Base-by-base conservation (phyloP, 2,888 invertebrate species). In the Timandra comae region DNA sequence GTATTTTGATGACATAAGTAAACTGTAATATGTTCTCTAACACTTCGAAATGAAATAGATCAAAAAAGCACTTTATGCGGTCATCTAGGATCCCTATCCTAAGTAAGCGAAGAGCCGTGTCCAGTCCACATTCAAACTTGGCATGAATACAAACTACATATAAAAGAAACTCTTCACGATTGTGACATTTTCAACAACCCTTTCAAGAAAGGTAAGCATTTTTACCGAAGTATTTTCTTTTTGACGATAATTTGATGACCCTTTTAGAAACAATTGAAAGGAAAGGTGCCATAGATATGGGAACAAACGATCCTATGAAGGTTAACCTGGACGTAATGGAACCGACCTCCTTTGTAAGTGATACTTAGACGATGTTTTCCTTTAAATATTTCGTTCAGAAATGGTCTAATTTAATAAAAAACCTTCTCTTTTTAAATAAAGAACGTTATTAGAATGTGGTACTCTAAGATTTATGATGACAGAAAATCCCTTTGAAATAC, bases 131-230 rank as follows among this genome's bases (percentile, higher is more conserved):
- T 50, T 56, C 60, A 69, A 63, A 59, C 60, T 49, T 58, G 56
- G 54, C 56, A 43, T 60, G 76, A 70, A 75, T 77, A 76, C 67
- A 71, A 75, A 77, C 64, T 65, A 65, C 61, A 49, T 50, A 57
- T 61, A 63, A 65, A 55, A 52, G n/a, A 61, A 63, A 63, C 56
- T 56, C 52, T 59, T 56, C 46, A 56, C 53, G 48, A 25, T 21
- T 25, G 27, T 29, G 30, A 36, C 33, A 29, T 36, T 39, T 31
- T 32, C 29, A 24, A 41, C 27, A 56, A 59, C 59, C 60, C 57
- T 64, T 60, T 56, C 49, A 46, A 16, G 52, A 57, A 53, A 45
- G 46, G 49, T 46, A 38, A 46, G 45, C 44, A 47, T 47, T 48
- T 34, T 30, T 24, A 20, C 28, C 28, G 12, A 35, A 38, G 38